phyloP scores from a whole-genome alignment of 2,113 vertebrate species.

The Podocnemis expansa region DNA sequence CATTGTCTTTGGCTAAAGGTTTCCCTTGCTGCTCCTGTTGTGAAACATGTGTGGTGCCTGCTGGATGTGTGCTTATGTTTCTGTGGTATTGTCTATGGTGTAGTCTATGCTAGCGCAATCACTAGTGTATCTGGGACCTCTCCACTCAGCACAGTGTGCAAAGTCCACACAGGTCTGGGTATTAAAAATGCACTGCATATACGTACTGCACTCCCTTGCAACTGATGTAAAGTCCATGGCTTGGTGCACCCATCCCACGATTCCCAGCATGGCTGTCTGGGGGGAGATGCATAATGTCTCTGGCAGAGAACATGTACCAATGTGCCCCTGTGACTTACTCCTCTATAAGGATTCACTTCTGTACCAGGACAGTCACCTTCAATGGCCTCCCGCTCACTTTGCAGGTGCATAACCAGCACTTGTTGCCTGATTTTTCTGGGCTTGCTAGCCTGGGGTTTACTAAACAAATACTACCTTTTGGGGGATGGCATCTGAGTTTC shows the following conservation, averaged over 20 bases:
- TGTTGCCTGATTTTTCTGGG: not conserved
- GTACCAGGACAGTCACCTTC: not conserved
- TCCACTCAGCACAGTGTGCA: too few relatives aligned
- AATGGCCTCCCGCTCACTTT: too few relatives aligned
- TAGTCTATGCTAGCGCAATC: not conserved
- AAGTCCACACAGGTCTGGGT: not conserved
- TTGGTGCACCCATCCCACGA: not conserved
- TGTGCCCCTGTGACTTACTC: not conserved
- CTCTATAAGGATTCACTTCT: not conserved
- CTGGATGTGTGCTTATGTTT: not conserved
- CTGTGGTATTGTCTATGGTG: too few relatives aligned
- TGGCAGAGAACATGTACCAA: not conserved
- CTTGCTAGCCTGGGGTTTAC: too few relatives aligned
- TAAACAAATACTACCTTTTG: too few relatives aligned
- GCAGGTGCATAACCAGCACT: not conserved
- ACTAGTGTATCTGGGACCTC: not conserved
- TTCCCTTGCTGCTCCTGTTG: not conserved
- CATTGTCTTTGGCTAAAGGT: not conserved
- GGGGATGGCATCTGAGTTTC: too few relatives aligned
- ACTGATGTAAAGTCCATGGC: not conserved
- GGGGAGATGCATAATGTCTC: not conserved
- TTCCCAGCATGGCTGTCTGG: not conserved
- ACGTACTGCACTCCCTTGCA: too few relatives aligned
- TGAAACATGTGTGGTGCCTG: not conserved
- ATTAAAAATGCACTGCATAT: too few relatives aligned